Base-by-base conservation (phyloP, 2,797 vertebrate species). In the Enteromius treurensis region DNA sequence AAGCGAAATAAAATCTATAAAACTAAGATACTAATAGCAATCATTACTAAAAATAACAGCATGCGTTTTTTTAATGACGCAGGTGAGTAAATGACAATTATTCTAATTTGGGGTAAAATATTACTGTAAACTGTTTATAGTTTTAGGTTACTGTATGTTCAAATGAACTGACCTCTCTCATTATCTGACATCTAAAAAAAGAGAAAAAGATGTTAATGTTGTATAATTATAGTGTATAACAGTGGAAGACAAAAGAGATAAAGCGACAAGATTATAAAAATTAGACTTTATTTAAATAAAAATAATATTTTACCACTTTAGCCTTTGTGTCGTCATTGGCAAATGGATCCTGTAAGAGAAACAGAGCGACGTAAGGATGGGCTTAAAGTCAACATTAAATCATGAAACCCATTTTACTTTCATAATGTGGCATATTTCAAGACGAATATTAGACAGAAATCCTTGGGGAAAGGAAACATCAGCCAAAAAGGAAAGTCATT, bases 131-230 rank as follows among this genome's bases (percentile, higher is more conserved):
- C 17, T 73, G 26, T 4, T 73, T 11, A 32, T 6, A 29, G 6
- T 47, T 71, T 19, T 19, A 71, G 10, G 15, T 49, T 32, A 32
- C 11, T 2, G 1, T n/a, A 19, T 29, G 42, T 75, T 37, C 8
- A 55, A 75, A 75, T 75, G 11, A 37, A 75, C 71, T 75, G 32
- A 75, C 71, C 71, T 55, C 87, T 84, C 37, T 91, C 93, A 87
- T 91, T 94, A 85, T 95, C 95, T 0, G 93, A 88, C 26, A 87
- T 88, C 95, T 95, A 87, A 32, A 88, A 58, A 23, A 26, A 26
- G 9, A 83, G 3, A 53, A 74, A 45, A 80, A 55, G 34, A 47
- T 45, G 9, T 47, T n/a, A 83, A 64, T 64, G 60, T 64, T 64
- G 60, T 15, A 29, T 64, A 32, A 32, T 32, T 1, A 34, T 71